These are phyloP conservation scores for Vidua chalybeata DNA, from an alignment of 2,113 vertebrate species.

Conservation along the genomic window DNA sequence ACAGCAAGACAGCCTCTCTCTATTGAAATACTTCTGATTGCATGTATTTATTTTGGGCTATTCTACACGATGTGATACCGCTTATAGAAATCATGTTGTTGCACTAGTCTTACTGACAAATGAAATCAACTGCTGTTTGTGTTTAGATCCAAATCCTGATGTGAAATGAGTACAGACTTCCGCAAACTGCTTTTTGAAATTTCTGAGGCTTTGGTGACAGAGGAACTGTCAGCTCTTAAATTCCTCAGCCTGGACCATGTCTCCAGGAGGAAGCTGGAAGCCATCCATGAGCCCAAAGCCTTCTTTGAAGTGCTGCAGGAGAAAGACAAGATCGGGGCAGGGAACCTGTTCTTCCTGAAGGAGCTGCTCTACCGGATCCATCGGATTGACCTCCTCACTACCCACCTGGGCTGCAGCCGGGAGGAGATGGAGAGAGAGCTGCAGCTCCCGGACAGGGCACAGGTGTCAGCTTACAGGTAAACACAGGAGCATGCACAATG, in stretches of 20 bases:
- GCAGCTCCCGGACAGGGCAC: background rate
- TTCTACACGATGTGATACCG: background rate
- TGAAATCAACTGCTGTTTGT: background rate
- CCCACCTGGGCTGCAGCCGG: background rate
- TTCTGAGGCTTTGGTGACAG: slow-evolving; percentile 54
- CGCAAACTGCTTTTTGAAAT: slow-evolving; percentile 40
- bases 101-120: background rate
- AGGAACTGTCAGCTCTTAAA: slow-evolving; percentile 63
- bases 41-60: background rate
- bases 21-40: background rate
- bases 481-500: background rate
- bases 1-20: background rate
- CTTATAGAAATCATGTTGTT: background rate
- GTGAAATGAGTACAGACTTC: slow-evolving; percentile 31
- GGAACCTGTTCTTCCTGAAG: slow-evolving; percentile 58
- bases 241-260: slow-evolving; percentile 70
- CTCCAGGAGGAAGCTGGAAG: slow-evolving; percentile 49
- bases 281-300: slow-evolving; percentile 39
- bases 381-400: slow-evolving; percentile 53
- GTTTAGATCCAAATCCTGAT: slow-evolving; percentile 28
- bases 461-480: slow-evolving; percentile 72
- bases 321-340: slow-evolving; percentile 9
- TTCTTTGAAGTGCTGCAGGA: slow-evolving; percentile 61
- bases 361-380: slow-evolving; percentile 70
- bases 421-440: slow-evolving; percentile 51